Conservation (phyloP, 2,797 vertebrate species). For the Delichon dasypus region DNA sequence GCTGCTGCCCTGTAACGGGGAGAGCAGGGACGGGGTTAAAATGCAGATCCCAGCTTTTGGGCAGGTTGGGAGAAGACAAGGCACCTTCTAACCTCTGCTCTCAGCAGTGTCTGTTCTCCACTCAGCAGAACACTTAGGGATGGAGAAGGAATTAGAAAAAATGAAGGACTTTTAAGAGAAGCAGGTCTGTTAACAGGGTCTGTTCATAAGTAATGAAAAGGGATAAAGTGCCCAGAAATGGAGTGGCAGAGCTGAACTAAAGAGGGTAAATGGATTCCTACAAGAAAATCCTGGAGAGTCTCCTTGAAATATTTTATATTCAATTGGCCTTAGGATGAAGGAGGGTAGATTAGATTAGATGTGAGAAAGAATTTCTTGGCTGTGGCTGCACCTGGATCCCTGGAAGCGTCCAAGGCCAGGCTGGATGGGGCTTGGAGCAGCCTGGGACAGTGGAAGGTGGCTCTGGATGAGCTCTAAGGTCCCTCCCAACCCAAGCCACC, state of each 20-base stretch:
- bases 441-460: neutral
- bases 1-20: neutral
- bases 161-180: neutral
- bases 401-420: neutral
- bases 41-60: neutral
- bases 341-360: neutral
- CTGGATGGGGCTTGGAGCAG: fast-evolving
- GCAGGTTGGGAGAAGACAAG: neutral
- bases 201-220: neutral
- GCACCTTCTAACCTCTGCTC: neutral
- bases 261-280: neutral
- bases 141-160: neutral
- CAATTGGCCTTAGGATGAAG: neutral
- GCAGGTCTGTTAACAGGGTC: neutral
- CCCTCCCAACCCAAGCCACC: neutral
- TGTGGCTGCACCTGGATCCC: neutral
- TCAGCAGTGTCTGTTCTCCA: neutral
- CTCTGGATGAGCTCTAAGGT: fast-evolving
- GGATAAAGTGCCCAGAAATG: neutral
- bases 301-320: neutral
- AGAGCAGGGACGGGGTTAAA: neutral
- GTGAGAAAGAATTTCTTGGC: neutral
- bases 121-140: neutral
- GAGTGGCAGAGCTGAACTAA: neutral
- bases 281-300: neutral